Percentiles rank a stretch among this genome's conserved stretches.
Conservation (phyloP, 2,888 invertebrate genomes). For the Agrotis segetum region DNA sequence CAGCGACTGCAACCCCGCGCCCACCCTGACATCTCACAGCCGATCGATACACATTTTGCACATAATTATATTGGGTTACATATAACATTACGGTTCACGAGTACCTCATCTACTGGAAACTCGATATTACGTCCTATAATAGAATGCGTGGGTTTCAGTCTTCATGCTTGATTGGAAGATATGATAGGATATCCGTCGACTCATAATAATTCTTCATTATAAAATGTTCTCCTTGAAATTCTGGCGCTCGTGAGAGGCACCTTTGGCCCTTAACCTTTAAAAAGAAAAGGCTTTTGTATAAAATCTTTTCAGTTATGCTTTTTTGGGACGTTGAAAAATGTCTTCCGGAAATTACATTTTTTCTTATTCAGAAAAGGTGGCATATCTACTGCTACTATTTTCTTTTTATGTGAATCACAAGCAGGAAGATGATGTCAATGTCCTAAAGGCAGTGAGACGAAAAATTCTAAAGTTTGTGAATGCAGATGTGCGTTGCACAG, state of each 20-base stretch:
- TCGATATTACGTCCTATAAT: slow-evolving; percentile 58
- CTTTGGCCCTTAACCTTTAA: slow-evolving; percentile 22
- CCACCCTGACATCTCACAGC: slow-evolving; percentile 47
- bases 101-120: slow-evolving; percentile 62
- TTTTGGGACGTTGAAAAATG: slow-evolving; percentile 18
- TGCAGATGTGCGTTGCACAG: slow-evolving; percentile 32
- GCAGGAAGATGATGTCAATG: background rate
- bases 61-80: slow-evolving; percentile 64
- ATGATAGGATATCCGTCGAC: slow-evolving; percentile 47
- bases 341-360: slow-evolving; percentile 24
- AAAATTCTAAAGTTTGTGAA: slow-evolving; percentile 32
- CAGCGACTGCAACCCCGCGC: slow-evolving; percentile 54
- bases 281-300: slow-evolving; percentile 25
- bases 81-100: slow-evolving; percentile 44
- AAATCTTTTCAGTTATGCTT: slow-evolving; percentile 19
- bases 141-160: slow-evolving; percentile 62
- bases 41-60: slow-evolving; percentile 69
- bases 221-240: slow-evolving; percentile 23
- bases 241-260: slow-evolving; percentile 10
- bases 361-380: background rate
- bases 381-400: background rate
- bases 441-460: slow-evolving; percentile 16
- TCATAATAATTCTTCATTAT: slow-evolving; percentile 48
- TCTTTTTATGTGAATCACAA: background rate
- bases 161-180: slow-evolving; percentile 63